Evolutionary conservation across 1,140 invertebrate species (phyloP).

Genomic region (Atopsyche davidsoni): DNA sequence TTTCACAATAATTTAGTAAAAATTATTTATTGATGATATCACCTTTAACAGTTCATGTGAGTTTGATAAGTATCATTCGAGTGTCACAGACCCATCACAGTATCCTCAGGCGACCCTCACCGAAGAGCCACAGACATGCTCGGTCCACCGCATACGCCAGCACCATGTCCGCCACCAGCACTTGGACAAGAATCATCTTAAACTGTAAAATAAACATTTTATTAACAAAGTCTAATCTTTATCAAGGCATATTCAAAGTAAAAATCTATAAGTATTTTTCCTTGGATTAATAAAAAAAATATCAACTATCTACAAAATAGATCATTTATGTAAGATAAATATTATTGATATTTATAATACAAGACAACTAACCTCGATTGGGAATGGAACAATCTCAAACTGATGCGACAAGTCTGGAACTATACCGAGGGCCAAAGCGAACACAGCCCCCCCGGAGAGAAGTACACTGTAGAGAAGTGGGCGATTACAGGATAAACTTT

Average conservation of each 20-base stretch:
- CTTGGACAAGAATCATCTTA: constrained; percentile 69
- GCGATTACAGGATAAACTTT: constrained; percentile 87
- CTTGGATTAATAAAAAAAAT: too few species aligned
- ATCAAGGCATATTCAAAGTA: too few species aligned
- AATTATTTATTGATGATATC: constrained; percentile 5
- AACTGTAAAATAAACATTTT: constrained; percentile 75
- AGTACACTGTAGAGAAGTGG: constrained; percentile 85
- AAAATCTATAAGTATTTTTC: too few species aligned
- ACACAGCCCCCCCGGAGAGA: constrained; percentile 63
- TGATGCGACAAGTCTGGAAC: constrained; percentile 71
- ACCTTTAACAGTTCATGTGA: not conserved
- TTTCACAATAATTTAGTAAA: not conserved
- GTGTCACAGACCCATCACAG: constrained; percentile 7
- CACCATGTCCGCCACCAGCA: constrained; percentile 76
- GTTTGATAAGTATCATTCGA: not conserved
- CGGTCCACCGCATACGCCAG: constrained; percentile 80
- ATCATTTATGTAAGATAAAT: too few species aligned
- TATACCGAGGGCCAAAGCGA: constrained; percentile 69
- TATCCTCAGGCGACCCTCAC: constrained; percentile 58
- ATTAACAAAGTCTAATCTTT: too few species aligned
- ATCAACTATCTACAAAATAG: too few species aligned
- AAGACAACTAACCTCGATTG: constrained; percentile 64
- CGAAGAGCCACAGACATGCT: constrained; percentile 80
- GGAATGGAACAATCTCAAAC: constrained; percentile 89
- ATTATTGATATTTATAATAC: constrained; percentile 14